Evolutionary conservation across 2,113 vertebrate species (phyloP).

Genomic region (Cervus canadensis): DNA sequence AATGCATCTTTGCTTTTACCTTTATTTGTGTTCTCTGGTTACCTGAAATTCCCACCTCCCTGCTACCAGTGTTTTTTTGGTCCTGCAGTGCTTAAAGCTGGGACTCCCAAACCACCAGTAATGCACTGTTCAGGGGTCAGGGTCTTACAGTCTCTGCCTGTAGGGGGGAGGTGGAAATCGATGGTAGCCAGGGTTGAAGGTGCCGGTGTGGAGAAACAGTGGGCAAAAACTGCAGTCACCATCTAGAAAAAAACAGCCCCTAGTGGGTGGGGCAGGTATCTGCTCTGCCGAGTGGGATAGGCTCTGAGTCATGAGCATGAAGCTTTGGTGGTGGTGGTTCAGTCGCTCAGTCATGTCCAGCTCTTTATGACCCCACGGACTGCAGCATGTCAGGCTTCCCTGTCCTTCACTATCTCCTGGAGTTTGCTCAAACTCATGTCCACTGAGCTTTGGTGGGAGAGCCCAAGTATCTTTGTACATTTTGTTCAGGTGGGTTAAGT

Average conservation of each 20-base stretch:
- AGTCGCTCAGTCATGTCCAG: neutral
- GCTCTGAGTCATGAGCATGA: neutral
- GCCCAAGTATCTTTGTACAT: neutral
- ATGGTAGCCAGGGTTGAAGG: neutral
- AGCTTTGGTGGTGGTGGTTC: neutral
- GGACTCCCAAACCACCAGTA: no score
- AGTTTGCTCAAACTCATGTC: neutral
- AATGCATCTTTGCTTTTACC: neutral
- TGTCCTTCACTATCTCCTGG: neutral
- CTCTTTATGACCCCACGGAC: neutral
- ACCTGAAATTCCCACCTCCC: neutral
- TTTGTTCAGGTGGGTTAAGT: neutral
- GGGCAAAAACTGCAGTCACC: neutral
- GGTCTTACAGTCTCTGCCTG: neutral
- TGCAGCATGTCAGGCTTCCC: neutral
- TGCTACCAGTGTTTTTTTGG: neutral
- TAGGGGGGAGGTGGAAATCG: neutral
- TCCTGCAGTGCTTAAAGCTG: neutral
- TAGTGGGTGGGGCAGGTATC: neutral
- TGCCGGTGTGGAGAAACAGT: neutral
- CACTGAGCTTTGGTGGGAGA: neutral
- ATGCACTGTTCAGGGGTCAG: neutral
- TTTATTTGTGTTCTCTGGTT: neutral
- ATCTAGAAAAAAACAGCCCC: neutral
- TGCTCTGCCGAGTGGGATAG: neutral